Conservation (phyloP, 1,140 invertebrate genomes). For the Hyles vespertilio region DNA sequence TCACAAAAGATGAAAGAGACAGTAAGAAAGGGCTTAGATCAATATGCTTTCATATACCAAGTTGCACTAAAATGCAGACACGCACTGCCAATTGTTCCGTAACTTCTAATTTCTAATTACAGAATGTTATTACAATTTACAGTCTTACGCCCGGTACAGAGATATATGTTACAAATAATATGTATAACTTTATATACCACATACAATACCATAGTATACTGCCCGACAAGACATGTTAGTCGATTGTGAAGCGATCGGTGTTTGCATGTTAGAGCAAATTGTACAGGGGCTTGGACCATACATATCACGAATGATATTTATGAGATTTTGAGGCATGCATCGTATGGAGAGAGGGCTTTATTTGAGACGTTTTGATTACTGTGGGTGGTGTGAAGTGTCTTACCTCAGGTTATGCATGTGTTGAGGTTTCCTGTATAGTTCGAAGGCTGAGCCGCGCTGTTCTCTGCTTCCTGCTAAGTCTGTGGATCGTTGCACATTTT, state of each 20-base stretch:
- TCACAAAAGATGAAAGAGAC: constrained; percentile 15
- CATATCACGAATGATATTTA: background rate
- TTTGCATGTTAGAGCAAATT: constrained; percentile 78
- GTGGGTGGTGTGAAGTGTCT: constrained; percentile 21
- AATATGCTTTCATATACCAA: constrained; percentile 69
- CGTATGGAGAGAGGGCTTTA: no score
- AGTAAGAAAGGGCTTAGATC: constrained; percentile 51
- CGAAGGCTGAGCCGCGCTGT: constrained; percentile 95
- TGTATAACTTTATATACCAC: constrained; percentile 64
- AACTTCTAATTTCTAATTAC: constrained; percentile 41
- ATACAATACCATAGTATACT: constrained; percentile 70
- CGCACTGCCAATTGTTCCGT: constrained; percentile 60
- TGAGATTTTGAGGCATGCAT: background rate
- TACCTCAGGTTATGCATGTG: constrained; percentile 87
- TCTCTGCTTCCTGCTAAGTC: constrained; percentile 91
- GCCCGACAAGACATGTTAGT: constrained; percentile 74
- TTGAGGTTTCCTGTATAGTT: constrained; percentile 93
- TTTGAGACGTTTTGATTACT: no score
- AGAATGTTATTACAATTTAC: constrained; percentile 45
- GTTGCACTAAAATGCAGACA: constrained; percentile 78
- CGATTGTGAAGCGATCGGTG: constrained; percentile 76
- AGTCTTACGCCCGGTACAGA: constrained; percentile 50
- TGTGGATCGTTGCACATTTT: constrained; percentile 20
- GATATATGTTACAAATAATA: constrained; percentile 70
- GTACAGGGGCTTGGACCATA: constrained; percentile 46